Conservation (phyloP, 2,797 vertebrate genomes). For the Corythornis leucogaster region DNA sequence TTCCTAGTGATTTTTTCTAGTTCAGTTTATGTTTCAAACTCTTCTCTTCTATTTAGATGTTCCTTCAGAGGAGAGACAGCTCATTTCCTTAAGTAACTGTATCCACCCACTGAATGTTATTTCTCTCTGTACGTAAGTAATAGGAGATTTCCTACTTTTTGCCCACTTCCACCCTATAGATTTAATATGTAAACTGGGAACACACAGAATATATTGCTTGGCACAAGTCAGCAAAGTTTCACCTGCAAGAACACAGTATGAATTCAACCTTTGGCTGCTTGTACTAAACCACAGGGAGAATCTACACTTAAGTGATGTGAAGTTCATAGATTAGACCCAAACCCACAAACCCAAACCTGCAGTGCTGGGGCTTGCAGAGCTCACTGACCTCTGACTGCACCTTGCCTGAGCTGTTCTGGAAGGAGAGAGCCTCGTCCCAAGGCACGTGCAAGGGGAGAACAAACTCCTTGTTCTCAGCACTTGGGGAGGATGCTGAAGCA, state of each 20-base stretch:
- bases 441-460: neutral
- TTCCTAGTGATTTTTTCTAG: constrained; percentile 55
- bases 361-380: neutral
- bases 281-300: constrained; percentile 52
- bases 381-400: neutral
- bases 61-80: constrained; percentile 66
- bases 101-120: constrained; percentile 34
- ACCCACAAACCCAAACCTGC: constrained; percentile 14
- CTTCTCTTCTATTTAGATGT: constrained; percentile 42
- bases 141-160: constrained; percentile 71
- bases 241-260: constrained; percentile 61
- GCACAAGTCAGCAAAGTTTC: constrained; percentile 64
- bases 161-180: constrained; percentile 53
- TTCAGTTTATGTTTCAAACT: constrained; percentile 66
- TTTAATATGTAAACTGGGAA: constrained; percentile 73
- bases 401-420: neutral
- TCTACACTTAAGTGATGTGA: constrained; percentile 15
- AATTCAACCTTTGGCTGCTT: constrained; percentile 55
- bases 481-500: neutral
- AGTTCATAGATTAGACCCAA: constrained; percentile 42
- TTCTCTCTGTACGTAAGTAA: constrained; percentile 60
- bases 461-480: neutral
- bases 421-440: neutral
- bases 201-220: constrained; percentile 64
- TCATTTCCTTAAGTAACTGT: constrained; percentile 71